These are phyloP conservation scores for Oreochromis grahami DNA, from an alignment of 2,797 vertebrate species.

Conservation along the genomic window DNA sequence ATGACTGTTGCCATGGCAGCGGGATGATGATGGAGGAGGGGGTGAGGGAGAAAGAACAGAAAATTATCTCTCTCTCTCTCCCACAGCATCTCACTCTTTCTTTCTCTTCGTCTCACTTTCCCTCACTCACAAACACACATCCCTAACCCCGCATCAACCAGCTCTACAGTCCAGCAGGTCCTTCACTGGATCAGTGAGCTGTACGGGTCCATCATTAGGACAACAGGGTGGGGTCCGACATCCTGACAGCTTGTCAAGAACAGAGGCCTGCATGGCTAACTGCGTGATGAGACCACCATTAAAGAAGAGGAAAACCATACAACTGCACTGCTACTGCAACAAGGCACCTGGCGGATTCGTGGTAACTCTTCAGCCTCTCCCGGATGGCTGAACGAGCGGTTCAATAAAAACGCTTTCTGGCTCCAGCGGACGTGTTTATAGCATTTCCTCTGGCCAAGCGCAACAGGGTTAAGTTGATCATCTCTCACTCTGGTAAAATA, in stretches of 20 bases:
- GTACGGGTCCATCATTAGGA: conserved; percentile 73
- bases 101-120: background rate
- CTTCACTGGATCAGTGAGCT: conserved; percentile 63
- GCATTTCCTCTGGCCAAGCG: conserved; percentile 68
- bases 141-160: conserved; percentile 18
- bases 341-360: conserved; percentile 46
- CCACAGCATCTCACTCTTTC: background rate
- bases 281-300: conserved; percentile 57
- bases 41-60: conserved; percentile 23
- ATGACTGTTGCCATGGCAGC: conserved; percentile 76
- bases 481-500: conserved; percentile 78
- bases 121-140: background rate
- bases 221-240: conserved; percentile 56
- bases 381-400: conserved; percentile 44
- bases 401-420: conserved; percentile 67
- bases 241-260: conserved; percentile 70
- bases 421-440: conserved; percentile 65
- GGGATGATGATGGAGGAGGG: conserved; percentile 51
- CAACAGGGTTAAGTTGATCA: conserved; percentile 76
- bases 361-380: conserved; percentile 32
- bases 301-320: conserved; percentile 31
- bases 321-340: conserved; percentile 9
- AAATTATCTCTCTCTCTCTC: conserved; percentile 26
- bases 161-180: conserved; percentile 49
- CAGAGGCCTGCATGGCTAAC: conserved; percentile 58